phyloP scores from a whole-genome alignment of 2,888 invertebrate genomes.

The Meghimatium bilineatum region DNA sequence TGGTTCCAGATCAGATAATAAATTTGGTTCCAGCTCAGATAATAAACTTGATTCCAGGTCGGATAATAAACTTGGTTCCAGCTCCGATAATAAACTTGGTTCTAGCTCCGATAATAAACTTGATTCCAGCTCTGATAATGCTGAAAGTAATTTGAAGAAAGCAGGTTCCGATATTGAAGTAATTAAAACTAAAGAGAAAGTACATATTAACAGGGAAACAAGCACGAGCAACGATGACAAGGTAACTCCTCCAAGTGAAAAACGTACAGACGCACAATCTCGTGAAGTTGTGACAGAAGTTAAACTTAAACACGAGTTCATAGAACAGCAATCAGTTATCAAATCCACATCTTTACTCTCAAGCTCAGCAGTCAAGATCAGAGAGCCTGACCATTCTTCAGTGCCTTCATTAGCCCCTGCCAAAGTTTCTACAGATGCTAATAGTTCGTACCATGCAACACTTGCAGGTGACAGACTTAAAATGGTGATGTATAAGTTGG shows the following conservation, averaged over 20 bases:
- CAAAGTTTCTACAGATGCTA: neutral
- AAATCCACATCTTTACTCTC: slow-evolving; percentile 5
- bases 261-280: neutral
- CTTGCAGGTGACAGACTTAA: slow-evolving; percentile 3
- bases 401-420: neutral
- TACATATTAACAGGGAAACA: neutral
- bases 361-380: neutral
- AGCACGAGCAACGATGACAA: neutral
- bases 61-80: neutral
- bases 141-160: neutral
- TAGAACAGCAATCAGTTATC: slow-evolving; percentile 13
- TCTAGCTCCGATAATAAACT: too few species aligned
- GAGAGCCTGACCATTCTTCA: neutral
- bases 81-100: neutral
- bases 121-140: neutral
- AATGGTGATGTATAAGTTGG: slow-evolving; percentile 41
- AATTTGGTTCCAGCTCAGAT: neutral
- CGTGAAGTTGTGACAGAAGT: neutral
- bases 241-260: neutral
- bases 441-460: neutral
- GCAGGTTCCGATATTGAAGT: neutral
- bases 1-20: too few species aligned
- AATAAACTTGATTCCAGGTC: neutral
- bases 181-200: neutral
- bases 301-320: neutral